A percentile compares a stretch with the other conserved stretches of the same genome.
Evolutionary conservation across 2,113 vertebrate genomes (phyloP).

Genomic region (Melanostigma gelatinosum): DNA sequence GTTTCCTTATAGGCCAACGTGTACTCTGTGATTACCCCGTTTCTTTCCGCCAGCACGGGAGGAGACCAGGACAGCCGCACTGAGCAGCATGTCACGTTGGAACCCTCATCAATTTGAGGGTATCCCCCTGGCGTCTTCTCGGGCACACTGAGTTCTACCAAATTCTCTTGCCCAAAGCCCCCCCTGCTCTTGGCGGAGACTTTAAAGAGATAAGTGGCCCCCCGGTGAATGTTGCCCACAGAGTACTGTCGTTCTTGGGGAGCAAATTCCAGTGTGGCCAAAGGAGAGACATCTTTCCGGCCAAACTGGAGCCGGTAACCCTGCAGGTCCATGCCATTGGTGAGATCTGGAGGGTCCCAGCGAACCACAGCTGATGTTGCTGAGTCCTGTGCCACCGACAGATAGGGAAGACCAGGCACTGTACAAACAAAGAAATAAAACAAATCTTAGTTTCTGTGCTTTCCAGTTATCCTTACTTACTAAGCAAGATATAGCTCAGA

Average conservation of each 20-base stretch:
- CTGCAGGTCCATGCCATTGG: slow-evolving; percentile 87
- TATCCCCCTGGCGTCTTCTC: slow-evolving; percentile 92
- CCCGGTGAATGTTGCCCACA: slow-evolving; percentile 87
- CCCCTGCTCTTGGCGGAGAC: slow-evolving; percentile 92
- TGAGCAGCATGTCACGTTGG: slow-evolving; percentile 89
- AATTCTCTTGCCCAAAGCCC: slow-evolving; percentile 92
- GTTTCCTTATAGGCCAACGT: slow-evolving; percentile 94
- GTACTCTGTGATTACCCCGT: slow-evolving; percentile 93
- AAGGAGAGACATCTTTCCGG: slow-evolving; percentile 87
- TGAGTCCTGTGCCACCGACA: slow-evolving; percentile 90
- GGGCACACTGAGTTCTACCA: slow-evolving; percentile 86
- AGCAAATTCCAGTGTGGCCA: slow-evolving; percentile 91
- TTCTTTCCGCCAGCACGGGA: slow-evolving; percentile 92
- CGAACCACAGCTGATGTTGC: slow-evolving; percentile 89
- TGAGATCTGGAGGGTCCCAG: slow-evolving; percentile 90
- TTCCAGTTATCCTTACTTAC: background rate
- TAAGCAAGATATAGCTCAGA: background rate
- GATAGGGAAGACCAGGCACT: slow-evolving; percentile 92
- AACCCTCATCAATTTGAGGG: slow-evolving; percentile 90
- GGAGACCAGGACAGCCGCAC: slow-evolving; percentile 95
- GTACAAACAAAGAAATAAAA: slow-evolving; percentile 9
- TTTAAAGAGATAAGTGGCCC: slow-evolving; percentile 93
- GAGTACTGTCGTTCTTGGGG: slow-evolving; percentile 87
- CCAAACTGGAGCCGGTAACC: slow-evolving; percentile 96
- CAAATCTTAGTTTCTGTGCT: background rate